These are phyloP conservation scores for Idaea aversata DNA, from an alignment of 2,888 invertebrate genomes.

Conservation along the genomic window DNA sequence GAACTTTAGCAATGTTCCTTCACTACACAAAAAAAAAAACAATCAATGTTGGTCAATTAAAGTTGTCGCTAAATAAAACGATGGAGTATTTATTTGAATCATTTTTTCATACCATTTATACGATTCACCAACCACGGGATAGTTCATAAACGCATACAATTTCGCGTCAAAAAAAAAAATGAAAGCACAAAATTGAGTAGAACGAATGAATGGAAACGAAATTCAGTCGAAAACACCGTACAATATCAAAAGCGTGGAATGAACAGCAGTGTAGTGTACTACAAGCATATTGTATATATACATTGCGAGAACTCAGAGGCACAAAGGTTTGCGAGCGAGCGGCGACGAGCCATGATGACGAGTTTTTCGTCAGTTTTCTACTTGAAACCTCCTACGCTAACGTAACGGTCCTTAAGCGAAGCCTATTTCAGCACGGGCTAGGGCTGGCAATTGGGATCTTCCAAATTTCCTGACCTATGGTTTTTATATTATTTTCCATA, in stretches of 20 bases:
- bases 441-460: conserved; percentile 34
- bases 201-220: background rate
- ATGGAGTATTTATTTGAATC: no score
- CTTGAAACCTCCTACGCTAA: conserved; percentile 12
- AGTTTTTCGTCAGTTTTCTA: conserved; percentile 23
- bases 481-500: no score
- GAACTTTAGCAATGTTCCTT: no score
- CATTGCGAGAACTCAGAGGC: conserved; percentile 3
- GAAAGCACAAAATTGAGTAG: background rate
- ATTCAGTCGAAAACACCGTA: background rate
- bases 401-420: conserved; percentile 22
- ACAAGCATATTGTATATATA: background rate
- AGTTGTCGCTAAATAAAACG: no score
- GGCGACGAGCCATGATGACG: conserved; percentile 31
- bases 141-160: no score
- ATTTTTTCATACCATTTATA: no score
- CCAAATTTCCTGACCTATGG: no score
- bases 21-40: no score
- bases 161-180: background rate
- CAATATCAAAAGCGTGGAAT: background rate
- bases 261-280: background rate
- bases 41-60: no score
- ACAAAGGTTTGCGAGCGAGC: conserved; percentile 29
- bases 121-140: no score
- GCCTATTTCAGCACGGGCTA: conserved; percentile 39